These are phyloP conservation scores for Autographa gamma DNA, from an alignment of 2,888 invertebrate species.

Conservation along the genomic window DNA sequence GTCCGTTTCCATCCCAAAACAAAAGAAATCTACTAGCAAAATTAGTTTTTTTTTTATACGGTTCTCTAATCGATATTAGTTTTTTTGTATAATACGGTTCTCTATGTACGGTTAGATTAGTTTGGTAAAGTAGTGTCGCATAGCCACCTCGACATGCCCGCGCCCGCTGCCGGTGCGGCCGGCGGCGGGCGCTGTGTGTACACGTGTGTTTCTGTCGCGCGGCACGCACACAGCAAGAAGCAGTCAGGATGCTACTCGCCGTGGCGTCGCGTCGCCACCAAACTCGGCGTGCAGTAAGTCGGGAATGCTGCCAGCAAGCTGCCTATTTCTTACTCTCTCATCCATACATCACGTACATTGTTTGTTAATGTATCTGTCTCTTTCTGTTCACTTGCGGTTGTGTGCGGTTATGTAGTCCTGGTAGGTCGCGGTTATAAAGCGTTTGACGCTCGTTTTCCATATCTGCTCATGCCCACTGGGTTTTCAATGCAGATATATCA, in stretches of 20 bases:
- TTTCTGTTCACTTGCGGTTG: conserved; percentile 57
- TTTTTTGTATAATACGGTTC: too few species aligned
- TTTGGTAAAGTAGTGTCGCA: not conserved
- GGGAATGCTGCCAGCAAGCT: conserved; percentile 75
- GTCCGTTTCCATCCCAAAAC: too few species aligned
- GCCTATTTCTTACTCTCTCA: conserved; percentile 78
- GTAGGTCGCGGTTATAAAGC: conserved; percentile 53
- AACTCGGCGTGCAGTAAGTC: conserved; percentile 98
- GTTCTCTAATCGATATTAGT: too few species aligned
- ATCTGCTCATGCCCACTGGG: too few species aligned
- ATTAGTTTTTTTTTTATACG: too few species aligned
- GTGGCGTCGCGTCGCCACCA: conserved; percentile 98
- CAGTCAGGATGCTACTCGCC: conserved; percentile 94
- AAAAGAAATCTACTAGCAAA: too few species aligned
- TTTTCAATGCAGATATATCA: too few species aligned
- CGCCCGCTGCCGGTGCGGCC: conserved; percentile 61
- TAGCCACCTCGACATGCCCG: conserved; percentile 67
- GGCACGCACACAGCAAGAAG: conserved; percentile 90
- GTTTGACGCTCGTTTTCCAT: conserved; percentile 11
- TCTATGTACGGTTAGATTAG: not conserved
- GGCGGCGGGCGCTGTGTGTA: conserved; percentile 77
- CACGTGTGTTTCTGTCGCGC: conserved; percentile 76
- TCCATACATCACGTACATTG: conserved; percentile 77
- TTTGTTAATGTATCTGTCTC: conserved; percentile 66
- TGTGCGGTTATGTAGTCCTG: conserved; percentile 62